Conservation (phyloP, 2,797 vertebrate species). For the Lophotriccus pileatus region DNA sequence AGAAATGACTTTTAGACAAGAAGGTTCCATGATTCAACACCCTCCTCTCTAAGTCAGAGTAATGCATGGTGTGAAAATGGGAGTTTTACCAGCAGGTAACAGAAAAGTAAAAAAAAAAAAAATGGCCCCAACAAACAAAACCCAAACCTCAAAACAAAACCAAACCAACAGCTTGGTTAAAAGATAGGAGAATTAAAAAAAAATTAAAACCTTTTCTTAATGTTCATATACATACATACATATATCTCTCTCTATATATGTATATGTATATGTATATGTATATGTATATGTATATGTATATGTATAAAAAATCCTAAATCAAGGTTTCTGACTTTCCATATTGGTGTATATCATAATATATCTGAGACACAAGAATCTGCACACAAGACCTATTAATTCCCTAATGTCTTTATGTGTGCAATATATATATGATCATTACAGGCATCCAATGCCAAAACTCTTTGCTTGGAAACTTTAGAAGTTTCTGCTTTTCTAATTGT, state of each 20-base stretch:
- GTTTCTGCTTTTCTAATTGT: background rate
- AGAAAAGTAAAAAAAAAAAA: background rate
- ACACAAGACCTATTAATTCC: background rate
- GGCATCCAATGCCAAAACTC: background rate
- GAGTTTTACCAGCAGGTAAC: background rate
- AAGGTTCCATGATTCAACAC: background rate
- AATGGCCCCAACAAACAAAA: background rate
- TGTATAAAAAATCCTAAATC: background rate
- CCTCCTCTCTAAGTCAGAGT: background rate
- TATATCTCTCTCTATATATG: background rate
- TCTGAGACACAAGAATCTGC: background rate
- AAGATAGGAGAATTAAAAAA: background rate
- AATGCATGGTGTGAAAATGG: background rate
- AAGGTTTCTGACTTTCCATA: background rate
- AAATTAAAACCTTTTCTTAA: background rate
- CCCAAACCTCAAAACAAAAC: fast-evolving
- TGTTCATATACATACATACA: background rate
- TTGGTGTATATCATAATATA: background rate
- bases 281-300: background rate
- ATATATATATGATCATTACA: background rate
- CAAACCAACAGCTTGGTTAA: background rate
- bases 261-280: background rate
- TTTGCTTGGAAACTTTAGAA: background rate
- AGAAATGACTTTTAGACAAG: background rate
- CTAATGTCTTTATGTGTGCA: background rate